These are phyloP conservation scores for Micropoecilia bifurca DNA, from an alignment of 2,797 vertebrate genomes.

Conservation along the genomic window DNA sequence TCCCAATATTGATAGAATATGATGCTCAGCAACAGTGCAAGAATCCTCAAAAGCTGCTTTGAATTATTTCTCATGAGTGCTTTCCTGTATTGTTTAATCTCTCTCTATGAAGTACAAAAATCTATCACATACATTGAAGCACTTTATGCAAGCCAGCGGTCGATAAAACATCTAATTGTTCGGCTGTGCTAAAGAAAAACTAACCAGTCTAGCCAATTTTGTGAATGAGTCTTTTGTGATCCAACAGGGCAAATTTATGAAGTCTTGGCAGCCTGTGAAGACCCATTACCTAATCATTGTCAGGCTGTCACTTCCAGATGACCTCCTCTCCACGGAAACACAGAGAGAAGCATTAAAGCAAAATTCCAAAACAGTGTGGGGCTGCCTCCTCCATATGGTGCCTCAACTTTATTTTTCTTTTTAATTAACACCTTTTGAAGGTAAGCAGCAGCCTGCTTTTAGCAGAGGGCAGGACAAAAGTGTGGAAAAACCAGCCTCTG, in stretches of 20 bases:
- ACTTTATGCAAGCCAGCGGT: background rate
- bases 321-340: constrained; percentile 61
- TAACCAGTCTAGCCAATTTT: constrained; percentile 15
- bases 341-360: constrained; percentile 49
- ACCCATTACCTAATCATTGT: constrained; percentile 66
- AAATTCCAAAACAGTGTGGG: constrained; percentile 50
- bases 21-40: constrained; percentile 63
- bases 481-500: constrained; percentile 37
- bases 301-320: constrained; percentile 62
- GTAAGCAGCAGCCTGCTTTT: constrained; percentile 36
- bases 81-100: constrained; percentile 28
- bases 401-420: constrained; percentile 29
- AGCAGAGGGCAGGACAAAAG: constrained; percentile 52
- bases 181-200: constrained; percentile 18
- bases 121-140: constrained; percentile 7
- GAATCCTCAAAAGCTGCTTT: constrained; percentile 48
- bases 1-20: constrained; percentile 70
- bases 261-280: constrained; percentile 48
- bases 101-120: constrained; percentile 28
- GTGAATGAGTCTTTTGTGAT: constrained; percentile 32
- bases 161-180: constrained; percentile 16
- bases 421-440: constrained; percentile 71
- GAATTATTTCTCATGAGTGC: constrained; percentile 49
- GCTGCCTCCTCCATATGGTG: constrained; percentile 60
- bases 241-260: constrained; percentile 46